A percentile compares a stretch with the other conserved stretches of the same genome.
Evolutionary conservation across 2,888 invertebrate genomes (phyloP).

Genomic region (Melanophora roralis): DNA sequence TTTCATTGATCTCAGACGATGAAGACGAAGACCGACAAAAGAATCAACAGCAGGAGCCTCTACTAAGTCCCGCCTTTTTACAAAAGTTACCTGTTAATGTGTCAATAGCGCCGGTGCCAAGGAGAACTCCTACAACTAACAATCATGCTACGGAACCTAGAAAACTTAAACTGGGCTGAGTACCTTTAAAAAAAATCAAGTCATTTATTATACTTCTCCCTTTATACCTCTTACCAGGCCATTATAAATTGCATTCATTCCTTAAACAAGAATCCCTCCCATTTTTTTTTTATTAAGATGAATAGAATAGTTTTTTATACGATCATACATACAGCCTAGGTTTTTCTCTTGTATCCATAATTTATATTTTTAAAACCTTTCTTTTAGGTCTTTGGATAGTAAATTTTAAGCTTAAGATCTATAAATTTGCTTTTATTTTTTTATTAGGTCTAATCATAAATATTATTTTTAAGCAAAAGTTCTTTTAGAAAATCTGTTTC

Average conservation of each 20-base stretch:
- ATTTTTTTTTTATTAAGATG: slow-evolving; percentile 1
- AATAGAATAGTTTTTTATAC: background rate
- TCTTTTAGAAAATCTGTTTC: background rate
- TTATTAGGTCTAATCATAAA: background rate
- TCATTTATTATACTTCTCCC: slow-evolving; percentile 20
- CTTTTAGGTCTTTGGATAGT: background rate
- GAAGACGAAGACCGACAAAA: slow-evolving; percentile 67
- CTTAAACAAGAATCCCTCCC: slow-evolving; percentile 2
- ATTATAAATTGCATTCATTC: slow-evolving; percentile 31
- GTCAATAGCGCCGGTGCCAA: slow-evolving; percentile 50
- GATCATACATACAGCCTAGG: no score
- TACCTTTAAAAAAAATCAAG: slow-evolving; percentile 6
- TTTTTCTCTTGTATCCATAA: no score
- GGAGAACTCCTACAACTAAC: background rate
- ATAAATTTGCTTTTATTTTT: background rate
- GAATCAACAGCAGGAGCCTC: slow-evolving; percentile 61
- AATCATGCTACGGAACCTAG: slow-evolving; percentile 28
- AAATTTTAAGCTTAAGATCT: background rate
- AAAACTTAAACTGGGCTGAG: slow-evolving; percentile 55
- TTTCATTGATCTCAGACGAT: slow-evolving; percentile 75
- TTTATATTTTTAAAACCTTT: no score
- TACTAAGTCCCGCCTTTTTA: slow-evolving; percentile 68
- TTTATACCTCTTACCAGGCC: background rate
- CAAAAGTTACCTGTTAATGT: slow-evolving; percentile 66
- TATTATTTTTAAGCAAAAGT: slow-evolving; percentile 3